Percentiles rank a stretch among this genome's conserved stretches.
Conservation (phyloP, 2,888 invertebrate species). For the Trissolcus japonicus region DNA sequence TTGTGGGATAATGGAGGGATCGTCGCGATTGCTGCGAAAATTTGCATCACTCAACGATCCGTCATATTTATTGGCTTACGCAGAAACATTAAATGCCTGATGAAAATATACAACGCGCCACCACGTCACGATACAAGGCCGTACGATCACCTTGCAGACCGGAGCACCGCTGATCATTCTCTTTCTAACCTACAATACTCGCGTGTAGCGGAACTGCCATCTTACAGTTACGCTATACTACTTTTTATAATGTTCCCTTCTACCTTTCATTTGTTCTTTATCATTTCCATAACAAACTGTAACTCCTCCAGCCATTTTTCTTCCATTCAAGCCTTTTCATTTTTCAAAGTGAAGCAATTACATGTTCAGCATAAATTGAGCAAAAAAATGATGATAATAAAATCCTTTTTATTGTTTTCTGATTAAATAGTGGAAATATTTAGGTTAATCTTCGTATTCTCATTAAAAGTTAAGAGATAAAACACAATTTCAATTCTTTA, state of each 20-base stretch:
- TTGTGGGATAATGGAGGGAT: too few relatives aligned
- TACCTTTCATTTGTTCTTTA: constrained; percentile 45
- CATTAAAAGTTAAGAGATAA: too few relatives aligned
- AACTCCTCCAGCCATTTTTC: constrained; percentile 8
- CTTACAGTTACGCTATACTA: constrained; percentile 66
- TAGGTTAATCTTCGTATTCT: too few relatives aligned
- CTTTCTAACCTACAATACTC: constrained; percentile 59
- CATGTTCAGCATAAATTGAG: too few relatives aligned
- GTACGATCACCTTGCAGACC: constrained; percentile 70
- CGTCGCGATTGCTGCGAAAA: neutral
- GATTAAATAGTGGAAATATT: too few relatives aligned
- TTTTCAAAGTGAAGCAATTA: neutral
- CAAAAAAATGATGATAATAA: too few relatives aligned
- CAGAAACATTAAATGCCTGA: constrained; percentile 22
- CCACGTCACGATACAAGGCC: constrained; percentile 69
- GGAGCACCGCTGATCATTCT: constrained; percentile 63
- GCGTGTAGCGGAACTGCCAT: constrained; percentile 68
- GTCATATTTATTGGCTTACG: constrained; percentile 19
- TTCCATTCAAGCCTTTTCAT: neutral
- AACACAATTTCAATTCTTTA: too few relatives aligned
- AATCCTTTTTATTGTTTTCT: too few relatives aligned
- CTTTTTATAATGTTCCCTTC: constrained; percentile 33
- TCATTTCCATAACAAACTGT: constrained; percentile 18
- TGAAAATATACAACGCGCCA: constrained; percentile 25
- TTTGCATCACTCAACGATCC: constrained; percentile 10